Evolutionary conservation across 1,140 invertebrate genomes (phyloP).

Genomic region (Scaptomyza montana): DNA sequence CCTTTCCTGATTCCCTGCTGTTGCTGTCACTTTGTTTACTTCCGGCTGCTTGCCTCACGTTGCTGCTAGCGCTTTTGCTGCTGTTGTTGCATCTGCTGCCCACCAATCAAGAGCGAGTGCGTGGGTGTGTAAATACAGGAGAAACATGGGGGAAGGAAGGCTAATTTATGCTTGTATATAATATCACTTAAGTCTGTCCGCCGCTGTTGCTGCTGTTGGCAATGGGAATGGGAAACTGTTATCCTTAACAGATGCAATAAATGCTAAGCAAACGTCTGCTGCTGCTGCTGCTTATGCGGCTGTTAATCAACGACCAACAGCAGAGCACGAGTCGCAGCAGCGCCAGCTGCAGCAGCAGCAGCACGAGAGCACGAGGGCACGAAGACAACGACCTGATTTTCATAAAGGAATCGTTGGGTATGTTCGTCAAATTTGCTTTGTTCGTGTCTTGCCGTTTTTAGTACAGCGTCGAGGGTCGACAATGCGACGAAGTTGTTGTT

Average conservation of each 20-base stretch:
- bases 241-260: slow-evolving; percentile 41
- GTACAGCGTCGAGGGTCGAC: slow-evolving; percentile 29
- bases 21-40: slow-evolving; percentile 40
- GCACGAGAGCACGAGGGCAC: slow-evolving; percentile 34
- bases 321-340: slow-evolving; percentile 9
- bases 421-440: slow-evolving; percentile 13
- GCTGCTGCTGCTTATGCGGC: neutral
- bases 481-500: slow-evolving; percentile 36
- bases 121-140: slow-evolving; percentile 27
- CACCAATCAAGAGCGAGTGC: slow-evolving; percentile 64
- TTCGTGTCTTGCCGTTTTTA: slow-evolving; percentile 30
- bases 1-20: neutral
- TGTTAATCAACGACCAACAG: neutral
- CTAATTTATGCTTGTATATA: slow-evolving; percentile 57
- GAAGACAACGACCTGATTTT: slow-evolving; percentile 53
- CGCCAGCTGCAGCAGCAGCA: neutral
- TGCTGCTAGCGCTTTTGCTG: slow-evolving; percentile 8
- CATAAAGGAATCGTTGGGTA: slow-evolving; percentile 17
- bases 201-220: slow-evolving; percentile 15
- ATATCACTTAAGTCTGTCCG: slow-evolving; percentile 47
- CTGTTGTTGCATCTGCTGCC: slow-evolving; percentile 63
- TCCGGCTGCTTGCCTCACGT: slow-evolving; percentile 19
- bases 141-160: slow-evolving; percentile 8
- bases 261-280: slow-evolving; percentile 9
- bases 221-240: slow-evolving; percentile 36